Percentiles rank a stretch among this genome's conserved stretches.
Evolutionary conservation across 2,113 vertebrate species (phyloP).

Genomic region (Lepisosteus osseus): DNA sequence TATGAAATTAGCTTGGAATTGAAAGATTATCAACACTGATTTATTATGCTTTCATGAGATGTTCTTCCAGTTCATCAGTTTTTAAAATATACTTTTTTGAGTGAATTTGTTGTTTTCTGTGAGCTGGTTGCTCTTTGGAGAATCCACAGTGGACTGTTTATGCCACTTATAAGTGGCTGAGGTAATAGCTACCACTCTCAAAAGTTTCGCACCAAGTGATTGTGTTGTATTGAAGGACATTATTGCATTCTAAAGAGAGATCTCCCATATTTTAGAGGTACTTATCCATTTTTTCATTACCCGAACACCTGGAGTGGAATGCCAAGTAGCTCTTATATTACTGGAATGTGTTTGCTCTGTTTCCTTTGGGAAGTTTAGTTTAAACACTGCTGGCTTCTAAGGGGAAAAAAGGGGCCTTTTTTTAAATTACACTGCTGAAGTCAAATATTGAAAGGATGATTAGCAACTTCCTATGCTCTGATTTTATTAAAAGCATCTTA

Average conservation of each 20-base stretch:
- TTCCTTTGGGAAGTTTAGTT: neutral
- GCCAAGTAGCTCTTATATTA: conserved; percentile 6
- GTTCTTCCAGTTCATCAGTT: no score
- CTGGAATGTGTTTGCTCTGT: neutral
- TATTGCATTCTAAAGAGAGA: neutral
- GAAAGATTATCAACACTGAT: no score
- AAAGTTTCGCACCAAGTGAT: neutral
- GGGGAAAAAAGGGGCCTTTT: neutral
- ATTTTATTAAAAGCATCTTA: neutral
- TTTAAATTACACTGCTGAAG: neutral
- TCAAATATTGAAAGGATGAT: neutral
- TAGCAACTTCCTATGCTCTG: neutral
- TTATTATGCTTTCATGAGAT: no score
- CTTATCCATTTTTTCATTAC: neutral
- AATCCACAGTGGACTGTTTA: no score
- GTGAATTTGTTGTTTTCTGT: no score
- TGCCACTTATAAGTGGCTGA: neutral
- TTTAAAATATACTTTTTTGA: no score
- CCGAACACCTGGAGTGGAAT: neutral
- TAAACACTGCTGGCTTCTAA: neutral
- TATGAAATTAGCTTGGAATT: no score
- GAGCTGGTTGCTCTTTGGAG: no score
- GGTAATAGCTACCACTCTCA: neutral
- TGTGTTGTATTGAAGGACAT: neutral
- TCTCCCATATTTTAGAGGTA: neutral